These are phyloP conservation scores for Calvadosia cruxmelitensis DNA, from an alignment of 30 jellyfish, hydroid and myxozoan genomes.

Conservation along the genomic window DNA sequence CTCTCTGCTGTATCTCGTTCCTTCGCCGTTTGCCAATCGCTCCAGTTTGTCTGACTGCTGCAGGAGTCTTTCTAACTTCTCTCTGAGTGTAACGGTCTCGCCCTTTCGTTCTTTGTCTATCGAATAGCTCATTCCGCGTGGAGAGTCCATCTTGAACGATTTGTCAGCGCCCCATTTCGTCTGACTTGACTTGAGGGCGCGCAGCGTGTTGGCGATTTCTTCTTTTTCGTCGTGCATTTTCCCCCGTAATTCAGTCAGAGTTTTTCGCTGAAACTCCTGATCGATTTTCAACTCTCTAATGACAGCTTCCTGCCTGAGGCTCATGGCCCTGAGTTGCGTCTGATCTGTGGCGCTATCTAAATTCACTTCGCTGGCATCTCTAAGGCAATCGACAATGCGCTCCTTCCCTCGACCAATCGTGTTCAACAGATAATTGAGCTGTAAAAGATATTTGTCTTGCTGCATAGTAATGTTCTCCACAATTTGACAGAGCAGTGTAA, in stretches of 20 bases:
- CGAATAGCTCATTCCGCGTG: background rate
- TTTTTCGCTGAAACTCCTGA: conserved; percentile 21
- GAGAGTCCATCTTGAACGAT: too few species aligned
- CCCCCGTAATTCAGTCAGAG: conserved; percentile 3
- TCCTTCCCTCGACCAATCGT: background rate
- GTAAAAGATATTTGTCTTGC: background rate
- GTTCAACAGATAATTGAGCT: background rate
- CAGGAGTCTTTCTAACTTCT: conserved; percentile 45
- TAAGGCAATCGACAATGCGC: background rate
- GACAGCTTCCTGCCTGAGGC: conserved; percentile 36
- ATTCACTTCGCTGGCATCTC: background rate
- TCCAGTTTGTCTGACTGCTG: conserved; percentile 75
- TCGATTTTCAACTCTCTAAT: conserved; percentile 24
- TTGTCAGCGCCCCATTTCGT: background rate
- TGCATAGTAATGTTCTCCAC: background rate
- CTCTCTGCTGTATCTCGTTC: conserved; percentile 10
- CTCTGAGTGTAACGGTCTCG: conserved; percentile 17
- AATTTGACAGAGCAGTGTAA: background rate
- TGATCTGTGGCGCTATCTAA: background rate
- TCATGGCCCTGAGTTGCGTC: conserved; percentile 1
- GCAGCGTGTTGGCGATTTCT: background rate
- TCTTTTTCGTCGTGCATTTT: background rate
- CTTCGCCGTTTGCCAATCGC: conserved; percentile 26
- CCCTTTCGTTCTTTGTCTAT: background rate
- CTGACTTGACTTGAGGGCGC: background rate